Percentiles rank a stretch among this genome's conserved stretches.
phyloP scores from a whole-genome alignment of 2,888 invertebrate species.

The Pogonocherus hispidulus region DNA sequence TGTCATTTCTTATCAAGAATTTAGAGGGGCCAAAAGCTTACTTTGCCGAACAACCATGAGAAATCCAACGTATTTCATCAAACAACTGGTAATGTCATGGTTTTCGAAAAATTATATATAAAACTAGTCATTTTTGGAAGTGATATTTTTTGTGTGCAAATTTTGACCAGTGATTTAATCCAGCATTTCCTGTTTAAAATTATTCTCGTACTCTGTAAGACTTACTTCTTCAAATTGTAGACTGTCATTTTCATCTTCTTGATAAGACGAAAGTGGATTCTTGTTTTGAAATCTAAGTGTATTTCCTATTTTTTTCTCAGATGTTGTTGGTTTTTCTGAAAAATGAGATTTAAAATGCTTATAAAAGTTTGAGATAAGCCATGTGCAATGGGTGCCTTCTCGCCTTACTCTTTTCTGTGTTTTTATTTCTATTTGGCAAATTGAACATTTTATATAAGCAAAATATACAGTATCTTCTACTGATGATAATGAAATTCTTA shows the following conservation, averaged over 20 bases:
- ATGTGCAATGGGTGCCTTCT: background rate
- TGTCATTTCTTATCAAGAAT: too few species aligned
- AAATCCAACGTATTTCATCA: too few species aligned
- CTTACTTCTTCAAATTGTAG: background rate
- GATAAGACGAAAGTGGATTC: background rate
- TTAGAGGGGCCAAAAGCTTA: too few species aligned
- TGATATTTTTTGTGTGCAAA: too few species aligned
- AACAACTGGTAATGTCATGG: too few species aligned
- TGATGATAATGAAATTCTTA: background rate
- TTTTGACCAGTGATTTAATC: too few species aligned
- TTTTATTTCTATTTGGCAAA: background rate
- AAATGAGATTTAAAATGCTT: background rate
- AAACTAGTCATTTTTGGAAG: too few species aligned
- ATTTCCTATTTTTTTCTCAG: background rate
- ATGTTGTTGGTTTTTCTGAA: background rate
- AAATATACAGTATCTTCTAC: background rate
- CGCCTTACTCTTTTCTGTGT: background rate
- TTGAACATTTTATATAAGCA: background rate
- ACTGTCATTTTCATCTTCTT: background rate
- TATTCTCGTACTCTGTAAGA: background rate
- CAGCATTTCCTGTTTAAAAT: background rate
- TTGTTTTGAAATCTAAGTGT: background rate
- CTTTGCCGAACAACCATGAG: too few species aligned
- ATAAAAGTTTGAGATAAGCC: background rate
- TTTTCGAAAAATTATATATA: too few species aligned